Base-by-base conservation (phyloP, 2,113 vertebrate genomes). In the Spea multiplicata region DNA sequence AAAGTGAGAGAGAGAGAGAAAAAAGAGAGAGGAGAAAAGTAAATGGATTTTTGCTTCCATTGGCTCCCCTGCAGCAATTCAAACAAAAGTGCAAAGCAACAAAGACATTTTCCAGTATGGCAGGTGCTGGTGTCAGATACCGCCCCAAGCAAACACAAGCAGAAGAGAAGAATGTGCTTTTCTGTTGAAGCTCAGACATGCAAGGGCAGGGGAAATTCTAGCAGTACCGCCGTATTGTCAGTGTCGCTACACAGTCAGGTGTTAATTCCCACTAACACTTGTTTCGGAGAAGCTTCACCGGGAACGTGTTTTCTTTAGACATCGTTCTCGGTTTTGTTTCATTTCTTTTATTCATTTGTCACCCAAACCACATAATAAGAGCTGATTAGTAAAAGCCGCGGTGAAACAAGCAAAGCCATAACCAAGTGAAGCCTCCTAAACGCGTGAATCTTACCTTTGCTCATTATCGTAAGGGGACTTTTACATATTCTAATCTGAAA, bases 401-500 rank as follows among this genome's bases (percentile, higher is more conserved):
- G 83, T 57, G 81, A 83, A 84, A 84, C 82, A 83, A 74, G 78
- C 78, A n/a, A 72, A 6, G 74, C 55, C 44, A 67, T 65, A 74
- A 44, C 44, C 9, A 8, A 66, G 80, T 46, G 0, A 12, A 74
- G 73, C 59, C 82, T 61, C 48, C 0, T 14, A 84, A 84, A 81
- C 81, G 86, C 66, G 68, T 85, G 48, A 8, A 82, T 87, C 97
- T 98, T 99, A 98, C 97, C 97, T 99, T 96, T 80, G 30, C 50
- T 91, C 90, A 87, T 90, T 86, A 91, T 86, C n/a, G 87, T 91
- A 92, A 91, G 81, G 86, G 93, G 92, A 93, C 87, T 90, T 81
- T 91, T 91, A 89, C 80, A 84, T 87, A 87, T 85, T 87, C 94
- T 96, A 98, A 96, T 97, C 97, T 97, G 91, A 94, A 93, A 94